Percentiles rank a stretch among this genome's conserved stretches.
These are phyloP conservation scores for Brachionus koreanus DNA, from an alignment of 1,140 invertebrate species.

Conservation along the genomic window DNA sequence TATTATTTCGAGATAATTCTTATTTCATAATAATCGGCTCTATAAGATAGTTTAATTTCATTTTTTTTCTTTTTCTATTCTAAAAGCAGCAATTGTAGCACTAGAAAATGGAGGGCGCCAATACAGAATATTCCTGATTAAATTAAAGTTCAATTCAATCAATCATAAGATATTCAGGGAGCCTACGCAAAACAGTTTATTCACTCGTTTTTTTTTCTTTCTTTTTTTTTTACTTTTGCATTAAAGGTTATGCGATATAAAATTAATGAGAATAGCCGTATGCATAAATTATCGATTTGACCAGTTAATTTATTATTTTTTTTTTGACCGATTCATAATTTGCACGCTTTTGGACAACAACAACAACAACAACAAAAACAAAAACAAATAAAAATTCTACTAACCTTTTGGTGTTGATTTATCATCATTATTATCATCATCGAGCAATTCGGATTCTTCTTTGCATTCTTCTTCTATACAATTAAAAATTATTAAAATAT, in stretches of 20 bases:
- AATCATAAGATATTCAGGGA: background rate
- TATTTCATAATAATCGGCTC: background rate
- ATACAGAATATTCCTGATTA: slow-evolving; percentile 4
- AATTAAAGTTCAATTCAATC: slow-evolving; percentile 10
- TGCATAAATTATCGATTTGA: slow-evolving; percentile 25
- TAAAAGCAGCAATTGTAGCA: background rate
- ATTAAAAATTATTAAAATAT: background rate
- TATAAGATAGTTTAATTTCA: background rate
- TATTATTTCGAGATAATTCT: slow-evolving; percentile 32
- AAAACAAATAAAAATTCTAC: background rate
- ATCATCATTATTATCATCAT: background rate
- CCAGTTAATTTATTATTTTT: slow-evolving; percentile 32
- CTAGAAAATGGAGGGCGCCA: background rate
- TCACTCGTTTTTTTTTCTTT: background rate
- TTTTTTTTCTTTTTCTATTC: background rate
- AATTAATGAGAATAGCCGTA: background rate
- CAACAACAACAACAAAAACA: too few species aligned
- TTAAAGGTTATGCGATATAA: background rate
- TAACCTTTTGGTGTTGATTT: slow-evolving; percentile 3
- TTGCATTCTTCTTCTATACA: background rate
- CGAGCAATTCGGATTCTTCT: background rate
- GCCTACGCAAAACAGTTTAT: slow-evolving; percentile 12
- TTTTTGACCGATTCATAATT: background rate
- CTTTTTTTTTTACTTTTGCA: background rate
- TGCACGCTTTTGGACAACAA: background rate